Percentiles rank a stretch among this genome's conserved stretches.
phyloP scores from a whole-genome alignment of 2,797 vertebrate genomes.

The Pseudochaenichthys georgianus region DNA sequence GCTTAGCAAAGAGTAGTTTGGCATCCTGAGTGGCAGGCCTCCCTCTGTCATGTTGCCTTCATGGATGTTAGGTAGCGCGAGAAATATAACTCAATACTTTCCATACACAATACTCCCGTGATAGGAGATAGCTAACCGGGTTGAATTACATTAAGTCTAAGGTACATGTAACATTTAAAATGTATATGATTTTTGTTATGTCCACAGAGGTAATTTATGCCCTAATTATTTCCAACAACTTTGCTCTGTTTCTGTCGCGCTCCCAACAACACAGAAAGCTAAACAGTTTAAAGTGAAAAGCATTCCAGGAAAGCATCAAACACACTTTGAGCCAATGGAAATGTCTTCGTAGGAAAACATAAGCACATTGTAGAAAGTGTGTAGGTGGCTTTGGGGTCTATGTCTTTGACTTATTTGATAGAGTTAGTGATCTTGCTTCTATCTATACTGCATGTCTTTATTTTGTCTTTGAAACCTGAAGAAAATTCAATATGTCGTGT shows the following conservation, averaged over 20 bases:
- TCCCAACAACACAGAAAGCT: background rate
- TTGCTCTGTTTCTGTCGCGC: background rate
- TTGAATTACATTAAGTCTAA: no score
- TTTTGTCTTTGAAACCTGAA: constrained; percentile 56
- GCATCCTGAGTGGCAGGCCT: no score
- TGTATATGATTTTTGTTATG: no score
- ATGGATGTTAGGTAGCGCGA: no score
- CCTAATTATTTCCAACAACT: background rate
- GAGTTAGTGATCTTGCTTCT: constrained; percentile 8
- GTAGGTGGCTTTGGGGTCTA: background rate
- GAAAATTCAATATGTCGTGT: constrained; percentile 51
- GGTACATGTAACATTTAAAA: no score
- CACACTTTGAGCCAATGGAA: background rate
- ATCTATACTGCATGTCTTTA: constrained; percentile 31
- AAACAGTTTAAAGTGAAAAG: background rate
- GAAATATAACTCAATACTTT: no score
- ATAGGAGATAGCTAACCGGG: no score
- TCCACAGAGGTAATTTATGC: background rate
- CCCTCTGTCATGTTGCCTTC: no score
- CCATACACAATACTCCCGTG: no score
- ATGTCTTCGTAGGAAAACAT: background rate
- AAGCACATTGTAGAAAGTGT: no score
- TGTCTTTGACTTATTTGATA: constrained; percentile 9
- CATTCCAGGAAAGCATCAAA: background rate
- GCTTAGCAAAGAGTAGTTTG: no score